phyloP scores from a whole-genome alignment of 2,113 vertebrate genomes.

The Gorsachius goisagi region DNA sequence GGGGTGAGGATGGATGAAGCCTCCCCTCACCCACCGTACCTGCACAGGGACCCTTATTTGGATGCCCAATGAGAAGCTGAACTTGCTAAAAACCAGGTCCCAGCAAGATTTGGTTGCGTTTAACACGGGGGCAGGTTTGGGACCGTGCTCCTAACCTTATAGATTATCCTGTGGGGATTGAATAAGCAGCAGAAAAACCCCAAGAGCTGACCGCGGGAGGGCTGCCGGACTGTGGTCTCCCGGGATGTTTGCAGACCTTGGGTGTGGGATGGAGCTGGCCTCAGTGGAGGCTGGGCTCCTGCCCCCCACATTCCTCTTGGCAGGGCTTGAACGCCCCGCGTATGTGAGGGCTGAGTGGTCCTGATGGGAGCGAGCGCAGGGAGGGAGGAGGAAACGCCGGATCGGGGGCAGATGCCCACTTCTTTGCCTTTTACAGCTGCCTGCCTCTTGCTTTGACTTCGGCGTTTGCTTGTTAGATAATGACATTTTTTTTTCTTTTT shows the following conservation, averaged over 20 bases:
- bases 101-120: neutral
- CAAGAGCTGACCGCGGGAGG: neutral
- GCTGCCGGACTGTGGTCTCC: accelerated
- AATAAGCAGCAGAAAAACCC: neutral
- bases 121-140: neutral
- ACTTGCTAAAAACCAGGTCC: neutral
- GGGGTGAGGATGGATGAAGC: neutral
- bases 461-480: neutral
- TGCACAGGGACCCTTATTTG: neutral
- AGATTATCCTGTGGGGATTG: accelerated
- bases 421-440: neutral
- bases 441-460: neutral
- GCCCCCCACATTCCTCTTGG: neutral
- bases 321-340: accelerated
- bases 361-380: accelerated
- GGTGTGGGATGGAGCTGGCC: neutral
- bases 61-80: accelerated
- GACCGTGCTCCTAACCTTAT: neutral
- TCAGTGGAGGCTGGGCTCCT: neutral
- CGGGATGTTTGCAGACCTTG: accelerated
- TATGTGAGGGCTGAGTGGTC: neutral
- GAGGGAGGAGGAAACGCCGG: neutral
- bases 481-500: neutral
- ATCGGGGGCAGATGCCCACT: neutral
- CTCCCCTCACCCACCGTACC: neutral